phyloP scores from a whole-genome alignment of 2,797 vertebrate species.

The Chrysocyon brachyurus region DNA sequence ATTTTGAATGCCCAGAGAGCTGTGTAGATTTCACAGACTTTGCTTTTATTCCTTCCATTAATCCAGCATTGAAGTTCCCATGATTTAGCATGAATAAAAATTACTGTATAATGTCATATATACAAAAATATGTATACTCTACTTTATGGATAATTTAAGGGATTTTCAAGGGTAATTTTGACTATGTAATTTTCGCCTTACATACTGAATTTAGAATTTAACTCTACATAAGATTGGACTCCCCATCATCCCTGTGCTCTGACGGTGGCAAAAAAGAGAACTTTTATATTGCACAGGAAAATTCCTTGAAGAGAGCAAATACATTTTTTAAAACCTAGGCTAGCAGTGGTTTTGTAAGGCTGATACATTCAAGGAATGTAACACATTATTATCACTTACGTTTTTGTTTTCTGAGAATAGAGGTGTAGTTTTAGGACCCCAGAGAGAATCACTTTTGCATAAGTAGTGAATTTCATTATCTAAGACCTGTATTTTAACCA shows the following conservation, averaged over 20 bases:
- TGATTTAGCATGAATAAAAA: conserved; percentile 54
- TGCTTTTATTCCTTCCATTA: conserved; percentile 58
- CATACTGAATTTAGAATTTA: conserved; percentile 51
- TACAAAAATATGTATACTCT: conserved; percentile 35
- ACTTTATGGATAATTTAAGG: conserved; percentile 53
- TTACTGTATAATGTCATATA: conserved; percentile 44
- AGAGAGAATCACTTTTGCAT: conserved; percentile 39
- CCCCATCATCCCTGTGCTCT: neutral
- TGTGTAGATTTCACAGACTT: neutral
- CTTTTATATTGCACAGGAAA: conserved; percentile 32
- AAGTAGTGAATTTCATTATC: conserved; percentile 47
- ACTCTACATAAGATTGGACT: conserved; percentile 8
- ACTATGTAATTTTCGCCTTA: conserved; percentile 56
- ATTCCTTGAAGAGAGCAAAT: conserved; percentile 54
- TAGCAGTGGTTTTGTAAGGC: conserved; percentile 35
- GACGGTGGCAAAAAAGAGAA: conserved; percentile 50
- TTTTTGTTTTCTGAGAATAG: conserved; percentile 66
- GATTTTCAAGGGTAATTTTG: conserved; percentile 53
- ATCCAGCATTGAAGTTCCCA: neutral
- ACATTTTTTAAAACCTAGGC: neutral
- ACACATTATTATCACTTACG: conserved; percentile 61
- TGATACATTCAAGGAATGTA: conserved; percentile 48
- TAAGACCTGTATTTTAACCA: conserved; percentile 55
- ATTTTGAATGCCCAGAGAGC: conserved; percentile 9
- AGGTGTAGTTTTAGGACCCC: conserved; percentile 47